These are phyloP conservation scores for Anthophora plumipes DNA, from an alignment of 2,888 invertebrate genomes.

Conservation along the genomic window DNA sequence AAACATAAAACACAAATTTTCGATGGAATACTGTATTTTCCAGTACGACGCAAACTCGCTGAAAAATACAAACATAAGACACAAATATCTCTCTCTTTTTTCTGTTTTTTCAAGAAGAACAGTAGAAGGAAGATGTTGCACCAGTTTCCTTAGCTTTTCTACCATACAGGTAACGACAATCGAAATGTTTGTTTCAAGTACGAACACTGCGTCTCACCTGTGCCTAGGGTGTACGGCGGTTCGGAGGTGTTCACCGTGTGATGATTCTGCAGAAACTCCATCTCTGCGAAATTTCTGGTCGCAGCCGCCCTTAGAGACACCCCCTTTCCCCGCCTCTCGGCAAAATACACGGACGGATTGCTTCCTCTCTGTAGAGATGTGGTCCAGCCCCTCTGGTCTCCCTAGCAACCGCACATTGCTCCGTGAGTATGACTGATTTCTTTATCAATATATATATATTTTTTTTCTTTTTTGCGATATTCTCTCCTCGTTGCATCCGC, in stretches of 20 bases:
- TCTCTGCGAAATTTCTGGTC: slow-evolving; percentile 82
- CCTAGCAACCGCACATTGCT: slow-evolving; percentile 81
- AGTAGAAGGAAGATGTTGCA: too few species aligned
- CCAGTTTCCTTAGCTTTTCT: not conserved
- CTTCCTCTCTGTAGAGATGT: slow-evolving; percentile 75
- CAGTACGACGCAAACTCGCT: not conserved
- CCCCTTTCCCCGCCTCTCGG: slow-evolving; percentile 77
- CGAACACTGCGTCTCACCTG: slow-evolving; percentile 75
- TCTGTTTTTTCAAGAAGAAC: not conserved
- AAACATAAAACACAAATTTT: too few species aligned
- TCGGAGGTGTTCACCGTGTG: slow-evolving; percentile 84
- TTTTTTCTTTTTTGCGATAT: slow-evolving; percentile 38
- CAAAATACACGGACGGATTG: slow-evolving; percentile 63
- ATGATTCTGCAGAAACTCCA: slow-evolving; percentile 85
- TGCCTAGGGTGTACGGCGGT: slow-evolving; percentile 82
- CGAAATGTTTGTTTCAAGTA: not conserved
- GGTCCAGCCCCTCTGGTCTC: slow-evolving; percentile 83
- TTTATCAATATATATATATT: slow-evolving; percentile 55
- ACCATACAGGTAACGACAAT: not conserved
- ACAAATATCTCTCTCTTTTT: too few species aligned
- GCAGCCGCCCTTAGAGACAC: slow-evolving; percentile 82
- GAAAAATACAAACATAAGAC: not conserved
- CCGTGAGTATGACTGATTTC: slow-evolving; percentile 61
- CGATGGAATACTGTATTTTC: too few species aligned
- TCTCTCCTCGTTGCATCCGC: not conserved